These are phyloP conservation scores for Venustoraphidia nigricollis DNA, from an alignment of 2,888 invertebrate genomes.

Conservation along the genomic window DNA sequence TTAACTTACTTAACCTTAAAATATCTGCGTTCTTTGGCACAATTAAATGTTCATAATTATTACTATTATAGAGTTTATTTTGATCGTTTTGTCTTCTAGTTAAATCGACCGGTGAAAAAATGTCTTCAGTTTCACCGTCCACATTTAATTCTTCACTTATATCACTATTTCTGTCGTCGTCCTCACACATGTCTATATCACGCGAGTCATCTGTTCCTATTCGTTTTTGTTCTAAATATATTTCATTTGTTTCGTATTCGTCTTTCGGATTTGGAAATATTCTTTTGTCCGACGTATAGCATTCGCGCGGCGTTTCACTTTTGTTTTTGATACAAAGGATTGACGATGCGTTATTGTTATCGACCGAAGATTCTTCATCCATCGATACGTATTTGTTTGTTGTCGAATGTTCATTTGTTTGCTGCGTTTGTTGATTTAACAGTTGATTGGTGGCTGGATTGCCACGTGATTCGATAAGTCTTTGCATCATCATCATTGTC, in stretches of 20 bases:
- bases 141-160: constrained; percentile 23
- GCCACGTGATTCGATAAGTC: constrained; percentile 21
- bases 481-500: constrained; percentile 35
- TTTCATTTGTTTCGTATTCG: constrained; percentile 7
- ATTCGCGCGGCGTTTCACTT: constrained; percentile 1
- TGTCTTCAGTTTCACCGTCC: constrained; percentile 28
- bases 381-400: not conserved
- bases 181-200: constrained; percentile 24
- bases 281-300: constrained; percentile 8
- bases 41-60: constrained; percentile 1
- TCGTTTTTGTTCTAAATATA: constrained; percentile 23
- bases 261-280: constrained; percentile 6
- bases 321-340: not conserved
- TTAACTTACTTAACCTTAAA: not conserved
- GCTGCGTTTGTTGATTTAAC: constrained; percentile 7
- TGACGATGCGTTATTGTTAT: not conserved
- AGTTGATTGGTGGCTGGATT: constrained; percentile 9
- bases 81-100: constrained; percentile 20
- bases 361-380: not conserved
- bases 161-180: constrained; percentile 20
- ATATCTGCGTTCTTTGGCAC: not conserved
- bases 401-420: not conserved
- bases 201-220: constrained; percentile 21
- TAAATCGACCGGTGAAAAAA: constrained; percentile 28
- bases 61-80: not conserved